phyloP scores from a whole-genome alignment of 2,797 vertebrate species.

The Okamejei kenojei region DNA sequence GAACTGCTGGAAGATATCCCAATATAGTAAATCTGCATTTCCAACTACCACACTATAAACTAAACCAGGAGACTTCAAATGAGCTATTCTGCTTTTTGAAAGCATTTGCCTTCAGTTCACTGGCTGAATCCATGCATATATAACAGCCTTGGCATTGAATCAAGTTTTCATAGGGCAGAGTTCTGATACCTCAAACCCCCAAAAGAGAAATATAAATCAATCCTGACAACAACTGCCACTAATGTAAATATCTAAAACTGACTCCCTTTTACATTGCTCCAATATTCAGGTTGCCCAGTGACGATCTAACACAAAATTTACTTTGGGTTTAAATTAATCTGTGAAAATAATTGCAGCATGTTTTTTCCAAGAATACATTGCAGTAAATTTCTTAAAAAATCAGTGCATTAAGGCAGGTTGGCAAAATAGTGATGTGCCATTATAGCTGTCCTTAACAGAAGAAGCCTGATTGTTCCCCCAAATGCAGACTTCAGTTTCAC shows the following conservation, averaged over 20 bases:
- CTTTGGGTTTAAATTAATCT: not conserved
- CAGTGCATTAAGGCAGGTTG: not conserved
- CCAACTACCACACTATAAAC: not conserved
- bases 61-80: not conserved
- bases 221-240: not conserved
- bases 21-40: not conserved
- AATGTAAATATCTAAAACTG: not conserved
- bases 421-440: not conserved
- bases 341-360: not conserved
- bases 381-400: not conserved
- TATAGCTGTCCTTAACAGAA: not conserved
- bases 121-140: no score
- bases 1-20: not conserved
- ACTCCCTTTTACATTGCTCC: not conserved
- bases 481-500: constrained; percentile 30
- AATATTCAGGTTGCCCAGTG: not conserved
- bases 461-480: constrained; percentile 25
- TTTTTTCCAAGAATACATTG: not conserved
- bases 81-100: not conserved
- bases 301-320: not conserved
- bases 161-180: not conserved
- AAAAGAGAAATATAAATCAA: not conserved
- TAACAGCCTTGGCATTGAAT: not conserved
- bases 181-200: not conserved
- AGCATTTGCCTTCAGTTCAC: not conserved